These are phyloP conservation scores for Nasonia giraulti DNA, from an alignment of 1,140 invertebrate genomes.

Conservation along the genomic window DNA sequence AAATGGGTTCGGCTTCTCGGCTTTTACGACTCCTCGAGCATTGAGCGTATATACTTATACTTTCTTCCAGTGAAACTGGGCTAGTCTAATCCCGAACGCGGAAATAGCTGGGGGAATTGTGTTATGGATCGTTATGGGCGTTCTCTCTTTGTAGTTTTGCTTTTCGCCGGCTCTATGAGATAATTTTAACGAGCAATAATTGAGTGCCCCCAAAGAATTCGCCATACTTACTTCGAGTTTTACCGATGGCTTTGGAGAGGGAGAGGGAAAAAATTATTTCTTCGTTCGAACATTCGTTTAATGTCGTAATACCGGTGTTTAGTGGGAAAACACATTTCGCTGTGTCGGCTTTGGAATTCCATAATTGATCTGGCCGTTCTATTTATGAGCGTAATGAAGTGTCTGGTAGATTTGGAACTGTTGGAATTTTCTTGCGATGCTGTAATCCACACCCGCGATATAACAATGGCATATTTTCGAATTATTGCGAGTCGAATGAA, in stretches of 20 bases:
- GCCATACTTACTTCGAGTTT: not conserved
- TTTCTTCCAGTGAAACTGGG: slow-evolving; percentile 15
- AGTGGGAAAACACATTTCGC: not conserved
- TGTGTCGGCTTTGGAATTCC: not conserved
- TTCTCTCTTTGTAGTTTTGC: not conserved
- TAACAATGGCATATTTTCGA: not conserved
- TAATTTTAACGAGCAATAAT: slow-evolving; percentile 5
- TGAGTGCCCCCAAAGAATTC: not conserved
- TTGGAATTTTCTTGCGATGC: not conserved
- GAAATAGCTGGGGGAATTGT: slow-evolving; percentile 10
- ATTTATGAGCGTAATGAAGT: not conserved
- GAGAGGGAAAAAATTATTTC: not conserved
- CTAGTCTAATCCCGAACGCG: slow-evolving; percentile 15
- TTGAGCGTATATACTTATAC: slow-evolving; percentile 17
- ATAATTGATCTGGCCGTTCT: not conserved
- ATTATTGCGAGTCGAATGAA: too few relatives aligned
- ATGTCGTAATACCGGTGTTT: not conserved
- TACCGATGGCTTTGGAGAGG: not conserved
- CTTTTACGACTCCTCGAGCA: slow-evolving; percentile 11
- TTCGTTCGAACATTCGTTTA: not conserved
- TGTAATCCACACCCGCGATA: not conserved
- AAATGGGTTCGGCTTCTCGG: not conserved
- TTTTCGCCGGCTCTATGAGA: not conserved
- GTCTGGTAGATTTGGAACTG: not conserved
- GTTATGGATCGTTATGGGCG: not conserved